Base-by-base conservation (phyloP, 64 coral and sea anemone species). In the Platygyra sinensis region DNA sequence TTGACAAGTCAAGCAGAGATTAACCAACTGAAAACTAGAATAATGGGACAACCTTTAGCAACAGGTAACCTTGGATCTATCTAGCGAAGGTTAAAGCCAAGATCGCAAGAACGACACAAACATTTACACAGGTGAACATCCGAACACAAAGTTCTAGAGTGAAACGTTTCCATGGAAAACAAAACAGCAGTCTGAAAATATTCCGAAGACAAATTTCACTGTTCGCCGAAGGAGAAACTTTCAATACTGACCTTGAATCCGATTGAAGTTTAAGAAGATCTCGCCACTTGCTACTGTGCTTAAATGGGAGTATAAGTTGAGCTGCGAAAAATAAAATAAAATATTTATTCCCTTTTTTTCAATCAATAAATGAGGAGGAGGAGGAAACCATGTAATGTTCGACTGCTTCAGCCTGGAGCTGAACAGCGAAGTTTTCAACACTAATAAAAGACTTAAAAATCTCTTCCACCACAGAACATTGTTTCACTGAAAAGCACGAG, bases 271-370 rank as follows among this genome's bases (percentile, higher is more conserved):
- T 80, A 24, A 96, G 87, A 63, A 96, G 67, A 42, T 93, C 90
- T 25, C 74, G 72, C 86, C 86, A 89, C 52, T 96, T 92, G 62
- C 72, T 79, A 28, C 32, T 85, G 17, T 81, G 20, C 65, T 87
- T 96, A 51, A 93, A 93, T 4, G 94, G 94, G 22, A 84, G 73
- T 16, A 93, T 62, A 17, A 96, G 33, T 24, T 96, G 91, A 22
- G 80, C 90, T 80, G 77, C 30, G 62, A 83, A 59, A 73, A 87
- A 8, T 16, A 5, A 60, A n/a, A n/a, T n/a, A n/a, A n/a, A 18
- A 64, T 59, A 14, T 55, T 69, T 28, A 15, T 52, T 51, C 9
- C 3, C 1, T 36, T 36, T 36, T 36, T 36, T 24, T 52, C 29
- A 10, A 8, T n/a, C 19, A 69, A 11, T 69, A 1, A 11, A 27